Conservation (phyloP, 2,113 vertebrate genomes). For the Oplegnathus fasciatus region DNA sequence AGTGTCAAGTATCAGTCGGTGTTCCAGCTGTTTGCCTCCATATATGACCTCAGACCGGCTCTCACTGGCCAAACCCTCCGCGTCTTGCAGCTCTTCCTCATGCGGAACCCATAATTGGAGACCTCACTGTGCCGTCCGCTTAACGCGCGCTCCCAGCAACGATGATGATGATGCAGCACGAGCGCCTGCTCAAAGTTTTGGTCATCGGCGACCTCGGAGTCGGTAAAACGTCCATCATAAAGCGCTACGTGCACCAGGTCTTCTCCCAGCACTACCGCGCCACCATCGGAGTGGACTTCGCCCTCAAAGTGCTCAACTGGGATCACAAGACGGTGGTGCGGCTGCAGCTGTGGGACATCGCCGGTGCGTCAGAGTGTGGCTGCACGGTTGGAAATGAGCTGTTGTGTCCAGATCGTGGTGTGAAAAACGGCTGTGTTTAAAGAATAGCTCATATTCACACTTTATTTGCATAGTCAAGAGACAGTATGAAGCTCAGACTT, state of each 20-base stretch:
- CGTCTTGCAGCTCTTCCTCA: background rate
- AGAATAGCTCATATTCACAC: background rate
- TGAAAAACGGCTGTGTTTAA: background rate
- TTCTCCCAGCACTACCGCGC: conserved; percentile 88
- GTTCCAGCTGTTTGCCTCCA: background rate
- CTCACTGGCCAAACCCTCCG: background rate
- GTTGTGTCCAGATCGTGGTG: too few relatives aligned
- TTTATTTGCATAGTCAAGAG: background rate
- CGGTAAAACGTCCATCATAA: conserved; percentile 87
- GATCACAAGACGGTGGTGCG: conserved; percentile 82
- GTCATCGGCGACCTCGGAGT: conserved; percentile 87
- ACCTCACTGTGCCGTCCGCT: background rate
- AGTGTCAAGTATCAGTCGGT: background rate
- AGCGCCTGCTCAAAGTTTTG: conserved; percentile 86
- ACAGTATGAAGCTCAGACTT: background rate
- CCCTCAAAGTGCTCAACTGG: conserved; percentile 85
- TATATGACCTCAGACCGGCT: background rate
- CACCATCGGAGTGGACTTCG: conserved; percentile 88
- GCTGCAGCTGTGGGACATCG: conserved; percentile 88
- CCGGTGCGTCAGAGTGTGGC: conserved; percentile 74
- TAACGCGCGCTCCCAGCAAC: background rate
- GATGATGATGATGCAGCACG: conserved; percentile 79
- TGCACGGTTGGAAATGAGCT: background rate
- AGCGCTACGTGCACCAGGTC: conserved; percentile 86
- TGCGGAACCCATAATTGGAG: conserved; percentile 29